Evolutionary conservation across 2,797 vertebrate species (phyloP), one percentile per base, ranked within the genome.

Genomic region (Bradypus variegatus): DNA sequence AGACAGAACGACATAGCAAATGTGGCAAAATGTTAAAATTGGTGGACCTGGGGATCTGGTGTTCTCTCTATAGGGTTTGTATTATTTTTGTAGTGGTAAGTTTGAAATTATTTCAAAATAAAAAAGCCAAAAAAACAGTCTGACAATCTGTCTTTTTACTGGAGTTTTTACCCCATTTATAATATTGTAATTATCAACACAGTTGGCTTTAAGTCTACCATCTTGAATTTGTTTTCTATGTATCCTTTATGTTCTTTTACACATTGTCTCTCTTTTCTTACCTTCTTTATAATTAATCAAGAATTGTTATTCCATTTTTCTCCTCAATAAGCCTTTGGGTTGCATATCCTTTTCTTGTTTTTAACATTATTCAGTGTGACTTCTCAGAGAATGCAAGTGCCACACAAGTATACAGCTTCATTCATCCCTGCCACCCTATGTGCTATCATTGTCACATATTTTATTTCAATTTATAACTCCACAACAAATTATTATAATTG

Each of bases 151-250:
- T 58, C 18, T 55, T 83, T 27, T 58, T 67, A 53, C 8, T 3
- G 16, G 53, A 25, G 21, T 27, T 21, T 76, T 65, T 23, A 38
- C 41, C 69, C 14, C 5, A 2, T 18, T 36, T 23, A 14, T 48
- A 9, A 38, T 31, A 13, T 45, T 1, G 8, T 10, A 69, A n/a
- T 8, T 36, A 45, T 3, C 14, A 16, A 29, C 3, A 2, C 6
- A 31, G 75, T 33, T 9, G 12, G 31, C 10, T 58, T 31, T n/a
- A 29, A 23, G 3, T 29, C 23, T 4, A 16, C 53, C 33, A 0
- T 78, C 18, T 41, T 29, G 21, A 25, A 18, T 3, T 2, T 21
- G 31, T 48, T 18, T 48, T 29, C 55, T 19, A 7, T 27, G 45
- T 55, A 36, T 58, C 60, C 36, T 90, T 55, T 21, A 13, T 9